Percentiles rank a stretch among this genome's conserved stretches.
These are phyloP conservation scores for Pachyuromys duprasi DNA, from an alignment of 2,797 vertebrate species.

Conservation along the genomic window DNA sequence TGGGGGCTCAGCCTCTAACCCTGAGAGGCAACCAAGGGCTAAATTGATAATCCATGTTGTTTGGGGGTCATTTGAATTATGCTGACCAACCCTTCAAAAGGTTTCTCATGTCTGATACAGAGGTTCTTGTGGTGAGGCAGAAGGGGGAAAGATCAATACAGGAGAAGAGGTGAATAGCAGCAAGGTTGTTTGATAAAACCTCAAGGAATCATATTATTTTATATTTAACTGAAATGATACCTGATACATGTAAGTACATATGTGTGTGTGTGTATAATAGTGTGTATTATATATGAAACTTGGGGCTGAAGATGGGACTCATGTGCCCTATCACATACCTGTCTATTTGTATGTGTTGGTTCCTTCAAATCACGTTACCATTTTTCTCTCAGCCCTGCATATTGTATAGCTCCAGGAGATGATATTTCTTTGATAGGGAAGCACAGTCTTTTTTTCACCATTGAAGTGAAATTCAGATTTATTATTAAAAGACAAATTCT, in stretches of 20 bases:
- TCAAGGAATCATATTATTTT: not conserved
- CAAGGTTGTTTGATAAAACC: not conserved
- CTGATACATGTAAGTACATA: not conserved
- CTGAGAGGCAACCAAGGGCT: not conserved
- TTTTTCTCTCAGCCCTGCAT: conserved; percentile 16
- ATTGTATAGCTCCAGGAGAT: conserved; percentile 2
- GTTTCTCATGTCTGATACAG: not conserved
- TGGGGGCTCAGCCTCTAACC: no score
- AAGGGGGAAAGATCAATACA: not conserved
- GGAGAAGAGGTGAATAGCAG: not conserved
- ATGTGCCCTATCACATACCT: not conserved
- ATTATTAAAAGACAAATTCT: conserved; percentile 69
- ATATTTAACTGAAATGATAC: not conserved
- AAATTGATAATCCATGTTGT: not conserved
- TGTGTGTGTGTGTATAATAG: not conserved
- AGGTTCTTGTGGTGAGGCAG: not conserved
- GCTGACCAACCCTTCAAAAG: not conserved
- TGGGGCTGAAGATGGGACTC: not conserved
- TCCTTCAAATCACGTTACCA: not conserved
- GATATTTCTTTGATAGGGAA: conserved; percentile 14
- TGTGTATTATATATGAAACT: not conserved
- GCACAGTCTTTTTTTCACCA: conserved; percentile 7
- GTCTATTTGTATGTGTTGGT: not conserved
- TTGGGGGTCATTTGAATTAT: not conserved
- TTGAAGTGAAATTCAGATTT: conserved; percentile 65